A percentile compares a stretch with the other conserved stretches of the same genome.
phyloP scores from a whole-genome alignment of 1,140 invertebrate species.

The Papilio dardanus region DNA sequence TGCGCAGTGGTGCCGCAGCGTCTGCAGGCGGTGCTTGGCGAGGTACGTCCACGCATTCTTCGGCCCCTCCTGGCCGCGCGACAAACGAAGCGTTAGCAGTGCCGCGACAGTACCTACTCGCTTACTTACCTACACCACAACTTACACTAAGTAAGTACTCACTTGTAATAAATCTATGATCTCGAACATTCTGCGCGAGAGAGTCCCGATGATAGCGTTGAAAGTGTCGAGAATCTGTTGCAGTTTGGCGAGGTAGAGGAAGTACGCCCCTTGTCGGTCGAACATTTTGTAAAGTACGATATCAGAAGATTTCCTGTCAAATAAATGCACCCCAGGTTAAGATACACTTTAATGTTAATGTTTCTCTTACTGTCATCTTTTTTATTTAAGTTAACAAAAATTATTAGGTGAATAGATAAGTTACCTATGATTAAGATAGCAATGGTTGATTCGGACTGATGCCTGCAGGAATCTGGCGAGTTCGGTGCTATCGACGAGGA shows the following conservation, averaged over 20 bases:
- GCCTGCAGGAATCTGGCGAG: constrained; percentile 17
- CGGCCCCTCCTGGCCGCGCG: neutral
- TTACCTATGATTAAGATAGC: constrained; percentile 17
- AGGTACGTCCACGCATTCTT: neutral
- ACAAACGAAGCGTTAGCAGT: no score
- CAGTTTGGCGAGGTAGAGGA: neutral
- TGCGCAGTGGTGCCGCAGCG: neutral
- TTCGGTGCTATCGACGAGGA: neutral
- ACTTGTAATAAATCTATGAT: neutral
- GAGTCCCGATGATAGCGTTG: neutral
- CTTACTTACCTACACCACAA: neutral
- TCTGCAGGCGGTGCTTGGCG: neutral
- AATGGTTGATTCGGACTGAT: constrained; percentile 9
- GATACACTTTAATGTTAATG: neutral
- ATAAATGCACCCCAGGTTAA: neutral
- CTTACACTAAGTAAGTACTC: no score
- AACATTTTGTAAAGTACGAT: neutral
- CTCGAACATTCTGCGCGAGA: neutral
- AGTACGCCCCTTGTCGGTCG: neutral
- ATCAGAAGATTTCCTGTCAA: constrained; percentile 11
- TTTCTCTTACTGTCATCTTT: no score
- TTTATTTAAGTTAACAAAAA: no score
- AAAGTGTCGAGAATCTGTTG: neutral
- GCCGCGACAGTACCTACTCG: no score
- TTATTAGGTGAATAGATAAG: neutral